A percentile compares a stretch with the other conserved stretches of the same genome.
Conservation (phyloP, 2,888 invertebrate genomes). For the Agrenia bidenticulata region DNA sequence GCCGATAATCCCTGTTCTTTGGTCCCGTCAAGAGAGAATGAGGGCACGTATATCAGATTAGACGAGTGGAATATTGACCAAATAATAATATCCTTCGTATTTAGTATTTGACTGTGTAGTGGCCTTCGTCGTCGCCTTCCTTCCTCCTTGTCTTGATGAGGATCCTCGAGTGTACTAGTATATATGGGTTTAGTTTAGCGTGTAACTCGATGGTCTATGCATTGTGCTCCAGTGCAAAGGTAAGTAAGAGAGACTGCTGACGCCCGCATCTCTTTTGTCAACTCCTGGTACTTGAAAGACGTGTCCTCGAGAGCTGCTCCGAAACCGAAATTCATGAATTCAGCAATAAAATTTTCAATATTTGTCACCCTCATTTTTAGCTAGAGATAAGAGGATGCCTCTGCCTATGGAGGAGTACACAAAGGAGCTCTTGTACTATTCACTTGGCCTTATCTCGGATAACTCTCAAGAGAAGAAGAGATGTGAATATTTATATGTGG, state of each 20-base stretch:
- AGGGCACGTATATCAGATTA: too few species aligned
- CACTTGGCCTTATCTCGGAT: constrained; percentile 1
- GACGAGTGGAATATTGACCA: too few species aligned
- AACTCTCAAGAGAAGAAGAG: constrained; percentile 3
- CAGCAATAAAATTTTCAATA: constrained; percentile 53
- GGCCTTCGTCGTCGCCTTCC: too few species aligned
- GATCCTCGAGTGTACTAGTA: too few species aligned
- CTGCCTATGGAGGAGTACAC: not conserved
- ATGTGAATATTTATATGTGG: too few species aligned
- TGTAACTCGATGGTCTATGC: too few species aligned
- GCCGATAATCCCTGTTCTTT: too few species aligned
- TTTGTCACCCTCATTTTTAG: constrained; percentile 48
- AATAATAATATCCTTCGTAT: too few species aligned
- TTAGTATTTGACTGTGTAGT: too few species aligned
- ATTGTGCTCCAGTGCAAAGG: not conserved
- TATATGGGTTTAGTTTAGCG: too few species aligned
- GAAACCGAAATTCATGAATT: constrained; percentile 48
- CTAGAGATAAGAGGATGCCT: not conserved
- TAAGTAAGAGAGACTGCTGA: constrained; percentile 37
- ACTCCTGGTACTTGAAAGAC: constrained; percentile 47
- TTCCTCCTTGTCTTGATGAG: too few species aligned
- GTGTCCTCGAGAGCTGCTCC: constrained; percentile 1
- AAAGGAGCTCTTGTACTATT: not conserved
- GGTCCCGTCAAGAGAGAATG: too few species aligned
- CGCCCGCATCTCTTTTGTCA: constrained; percentile 52